phyloP scores from a whole-genome alignment of 2,888 invertebrate genomes.

The Apodemia mormo region DNA sequence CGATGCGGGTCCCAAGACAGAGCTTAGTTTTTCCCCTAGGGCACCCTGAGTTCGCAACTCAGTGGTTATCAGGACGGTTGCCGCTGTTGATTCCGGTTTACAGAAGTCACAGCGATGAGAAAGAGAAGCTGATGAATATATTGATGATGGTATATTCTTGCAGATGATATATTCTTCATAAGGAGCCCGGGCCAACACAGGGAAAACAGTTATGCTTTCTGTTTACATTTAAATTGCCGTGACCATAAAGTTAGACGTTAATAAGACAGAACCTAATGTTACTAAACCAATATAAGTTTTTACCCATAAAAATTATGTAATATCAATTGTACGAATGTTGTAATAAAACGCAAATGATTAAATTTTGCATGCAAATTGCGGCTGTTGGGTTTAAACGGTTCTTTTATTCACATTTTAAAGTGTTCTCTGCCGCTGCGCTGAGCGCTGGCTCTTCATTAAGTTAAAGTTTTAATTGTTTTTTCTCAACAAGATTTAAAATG shows the following conservation, averaged over 20 bases:
- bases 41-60: too few relatives aligned
- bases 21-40: too few relatives aligned
- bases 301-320: not conserved
- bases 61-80: too few relatives aligned
- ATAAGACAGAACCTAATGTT: not conserved
- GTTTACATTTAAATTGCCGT: too few relatives aligned
- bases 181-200: too few relatives aligned
- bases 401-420: constrained; percentile 10
- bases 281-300: not conserved
- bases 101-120: too few relatives aligned
- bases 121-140: too few relatives aligned
- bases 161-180: too few relatives aligned
- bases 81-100: too few relatives aligned
- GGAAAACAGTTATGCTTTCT: too few relatives aligned
- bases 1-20: too few relatives aligned
- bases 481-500: not conserved
- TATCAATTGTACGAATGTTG: not conserved
- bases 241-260: not conserved
- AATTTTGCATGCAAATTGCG: constrained; percentile 4
- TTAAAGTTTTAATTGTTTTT: constrained; percentile 14
- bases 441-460: constrained; percentile 4
- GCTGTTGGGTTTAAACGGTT: constrained; percentile 7
- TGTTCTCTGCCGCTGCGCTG: constrained; percentile 4
- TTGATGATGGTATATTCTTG: too few relatives aligned
- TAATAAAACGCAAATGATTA: not conserved